phyloP scores from a whole-genome alignment of 2,113 vertebrate genomes.

The Tympanuchus pallidicinctus region DNA sequence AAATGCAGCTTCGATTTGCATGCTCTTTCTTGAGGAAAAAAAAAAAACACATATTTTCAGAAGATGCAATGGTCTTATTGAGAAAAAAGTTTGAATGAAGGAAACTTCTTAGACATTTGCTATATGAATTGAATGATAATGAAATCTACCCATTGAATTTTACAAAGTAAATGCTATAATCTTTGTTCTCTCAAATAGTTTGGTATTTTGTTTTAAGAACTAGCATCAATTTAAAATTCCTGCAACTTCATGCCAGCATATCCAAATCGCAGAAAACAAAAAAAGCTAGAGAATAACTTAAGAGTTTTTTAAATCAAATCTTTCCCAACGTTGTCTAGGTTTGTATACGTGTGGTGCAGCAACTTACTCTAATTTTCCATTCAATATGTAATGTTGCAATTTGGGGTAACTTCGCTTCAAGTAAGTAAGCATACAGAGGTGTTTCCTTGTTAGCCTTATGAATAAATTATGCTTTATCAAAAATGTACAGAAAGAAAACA shows the following conservation, averaged over 20 bases:
- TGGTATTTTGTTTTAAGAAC: not conserved
- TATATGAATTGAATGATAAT: not conserved
- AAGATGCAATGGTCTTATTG: not conserved
- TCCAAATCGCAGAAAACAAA: not conserved
- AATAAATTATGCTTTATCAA: not conserved
- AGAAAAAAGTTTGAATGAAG: not conserved
- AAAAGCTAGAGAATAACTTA: not conserved
- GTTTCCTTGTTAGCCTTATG: not conserved
- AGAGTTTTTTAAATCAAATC: not conserved
- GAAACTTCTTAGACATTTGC: not conserved
- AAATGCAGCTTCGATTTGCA: not conserved
- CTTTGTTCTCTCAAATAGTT: not conserved
- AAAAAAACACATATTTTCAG: too few species aligned
- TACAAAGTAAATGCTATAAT: not conserved
- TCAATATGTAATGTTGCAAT: not conserved
- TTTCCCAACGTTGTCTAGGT: not conserved
- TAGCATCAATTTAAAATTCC: not conserved
- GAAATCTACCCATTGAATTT: not conserved
- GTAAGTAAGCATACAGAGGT: not conserved
- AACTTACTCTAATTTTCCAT: not conserved
- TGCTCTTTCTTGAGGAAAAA: too few species aligned
- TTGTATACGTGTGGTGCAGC: not conserved
- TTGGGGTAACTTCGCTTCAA: not conserved
- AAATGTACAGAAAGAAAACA: not conserved
- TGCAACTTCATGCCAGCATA: not conserved